phyloP scores from a whole-genome alignment of 92 coral and sea anemone genomes.

The Phenganax stokvisi region DNA sequence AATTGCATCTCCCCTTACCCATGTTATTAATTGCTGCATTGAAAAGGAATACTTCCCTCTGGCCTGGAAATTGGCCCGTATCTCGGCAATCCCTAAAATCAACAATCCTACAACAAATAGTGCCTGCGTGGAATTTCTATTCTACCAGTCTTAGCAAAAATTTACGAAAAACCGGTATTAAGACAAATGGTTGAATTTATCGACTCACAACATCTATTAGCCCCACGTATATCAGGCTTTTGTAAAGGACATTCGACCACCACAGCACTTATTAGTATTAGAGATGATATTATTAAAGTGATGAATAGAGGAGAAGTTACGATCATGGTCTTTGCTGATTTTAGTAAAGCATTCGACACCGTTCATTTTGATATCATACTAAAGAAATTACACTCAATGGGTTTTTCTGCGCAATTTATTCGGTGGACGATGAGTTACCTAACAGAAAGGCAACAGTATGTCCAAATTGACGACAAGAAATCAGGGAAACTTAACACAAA shows the following conservation, averaged over 20 bases:
- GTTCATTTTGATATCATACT: conserved; percentile 31
- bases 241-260: conserved; percentile 36
- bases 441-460: conserved; percentile 34
- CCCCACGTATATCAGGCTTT: background rate
- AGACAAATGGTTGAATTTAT: background rate
- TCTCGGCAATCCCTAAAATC: background rate
- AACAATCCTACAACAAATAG: conserved; percentile 2
- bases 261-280: conserved; percentile 34
- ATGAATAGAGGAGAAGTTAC: conserved; percentile 32
- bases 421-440: conserved; percentile 37
- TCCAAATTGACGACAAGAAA: conserved; percentile 41
- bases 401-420: conserved; percentile 42
- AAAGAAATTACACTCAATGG: conserved; percentile 35
- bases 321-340: too few species aligned
- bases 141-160: too few species aligned
- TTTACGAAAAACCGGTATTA: background rate
- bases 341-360: conserved; percentile 34
- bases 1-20: background rate
- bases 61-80: background rate
- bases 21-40: background rate
- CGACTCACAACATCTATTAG: background rate
- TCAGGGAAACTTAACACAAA: conserved; percentile 20
- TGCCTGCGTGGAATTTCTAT: background rate
- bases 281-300: conserved; percentile 28
- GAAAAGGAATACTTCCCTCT: background rate